Conservation (phyloP, 2,888 invertebrate species). For the Stratiomys singularior region DNA sequence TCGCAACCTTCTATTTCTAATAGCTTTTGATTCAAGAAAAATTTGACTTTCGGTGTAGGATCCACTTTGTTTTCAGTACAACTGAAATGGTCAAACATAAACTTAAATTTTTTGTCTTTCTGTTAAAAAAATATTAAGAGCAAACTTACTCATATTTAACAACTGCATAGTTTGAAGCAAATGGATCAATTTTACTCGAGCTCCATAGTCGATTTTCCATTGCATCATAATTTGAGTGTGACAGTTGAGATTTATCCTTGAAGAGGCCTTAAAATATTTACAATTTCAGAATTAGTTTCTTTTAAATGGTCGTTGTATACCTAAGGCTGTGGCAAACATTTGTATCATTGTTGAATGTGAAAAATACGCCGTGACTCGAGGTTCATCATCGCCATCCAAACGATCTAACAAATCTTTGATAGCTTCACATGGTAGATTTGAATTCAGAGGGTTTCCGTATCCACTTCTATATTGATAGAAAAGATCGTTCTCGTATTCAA, state of each 20-base stretch:
- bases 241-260: constrained; percentile 53
- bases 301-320: constrained; percentile 47
- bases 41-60: constrained; percentile 68
- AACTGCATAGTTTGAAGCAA: constrained; percentile 78
- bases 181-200: constrained; percentile 75
- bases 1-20: constrained; percentile 76
- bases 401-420: constrained; percentile 78
- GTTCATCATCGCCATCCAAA: constrained; percentile 71
- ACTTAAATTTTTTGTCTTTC: background rate
- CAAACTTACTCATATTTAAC: constrained; percentile 74
- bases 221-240: constrained; percentile 73
- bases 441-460: constrained; percentile 75
- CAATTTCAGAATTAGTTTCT: background rate
- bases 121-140: background rate
- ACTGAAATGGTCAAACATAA: constrained; percentile 19
- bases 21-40: constrained; percentile 78
- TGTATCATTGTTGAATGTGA: constrained; percentile 72
- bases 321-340: constrained; percentile 72
- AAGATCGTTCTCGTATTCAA: constrained; percentile 84
- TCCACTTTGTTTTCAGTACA: constrained; percentile 17
- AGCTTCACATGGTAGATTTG: constrained; percentile 76
- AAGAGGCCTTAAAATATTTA: constrained; percentile 8
- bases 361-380: constrained; percentile 75
- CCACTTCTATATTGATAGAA: constrained; percentile 79
- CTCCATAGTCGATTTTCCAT: constrained; percentile 73